Base-by-base conservation (phyloP, 2,797 vertebrate genomes). In the Oophaga sylvatica region DNA sequence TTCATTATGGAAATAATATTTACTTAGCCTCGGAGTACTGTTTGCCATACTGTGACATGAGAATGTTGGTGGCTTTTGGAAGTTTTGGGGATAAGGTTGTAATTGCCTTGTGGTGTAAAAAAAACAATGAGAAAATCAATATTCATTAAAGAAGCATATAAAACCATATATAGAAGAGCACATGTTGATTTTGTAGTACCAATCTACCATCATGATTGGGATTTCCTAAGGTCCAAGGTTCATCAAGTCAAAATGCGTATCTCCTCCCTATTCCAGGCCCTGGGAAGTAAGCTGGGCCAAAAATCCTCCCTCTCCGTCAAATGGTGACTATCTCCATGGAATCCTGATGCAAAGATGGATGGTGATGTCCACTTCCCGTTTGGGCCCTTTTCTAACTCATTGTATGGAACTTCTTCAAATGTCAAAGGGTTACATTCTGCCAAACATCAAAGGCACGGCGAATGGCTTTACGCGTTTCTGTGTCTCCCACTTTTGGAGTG, bases 261-360 rank as follows among this genome's bases (percentile, higher is more conserved):
- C 98, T 85, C 98, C 98, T 67, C n/a, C 98, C 98, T 81, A 99
- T 99, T 90, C 98, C 98, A 4, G 98, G 97, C 62, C 98, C 98
- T 10, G 98, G 98, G 84, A 99, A 99, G 92, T 99, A 99, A 17
- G 98, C 98, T 99, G 98, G 73, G 98, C 98, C 93, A 99, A 94
- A 94, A 99, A 99, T 91, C 98, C 98, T 57, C 98, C 98, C 87
- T 99, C 98, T 19, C 98, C 98, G 65, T 99, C 98, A 85, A 99
- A 99, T 45, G 98, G 98, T 31, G 98, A 92, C 98, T 99, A 93
- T 99, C 98, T 76, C 98, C 98, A 71, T 99, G 98, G 93, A 99
- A 99, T 91, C 98, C 98, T 71, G 98, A 99, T 88, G 98, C 98
- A 90, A 99, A 99, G 93, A 99, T 99, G n/a, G 90, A 99, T 99